Conservation (phyloP, 2,888 invertebrate species). For the Drosophila neoperkinsi region DNA sequence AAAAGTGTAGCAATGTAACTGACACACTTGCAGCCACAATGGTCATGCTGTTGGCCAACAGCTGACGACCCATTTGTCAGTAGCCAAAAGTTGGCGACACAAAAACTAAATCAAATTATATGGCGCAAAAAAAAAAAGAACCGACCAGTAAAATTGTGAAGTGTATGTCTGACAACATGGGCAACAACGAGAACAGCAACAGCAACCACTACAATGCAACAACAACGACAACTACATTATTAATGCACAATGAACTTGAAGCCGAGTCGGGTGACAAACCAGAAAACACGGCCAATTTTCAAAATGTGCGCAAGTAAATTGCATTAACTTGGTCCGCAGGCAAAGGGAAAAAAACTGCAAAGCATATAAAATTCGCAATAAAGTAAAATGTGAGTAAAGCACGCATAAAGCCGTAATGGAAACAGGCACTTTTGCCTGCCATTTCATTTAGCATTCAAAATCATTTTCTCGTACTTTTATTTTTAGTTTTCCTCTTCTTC, state of each 20-base stretch:
- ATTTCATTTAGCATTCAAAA: conserved; percentile 67
- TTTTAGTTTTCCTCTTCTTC: conserved; percentile 17
- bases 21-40: conserved; percentile 50
- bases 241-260: conserved; percentile 76
- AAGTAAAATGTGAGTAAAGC: conserved; percentile 15
- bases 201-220: conserved; percentile 25
- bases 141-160: conserved; percentile 3
- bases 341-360: conserved; percentile 2
- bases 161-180: conserved; percentile 16
- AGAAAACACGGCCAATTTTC: conserved; percentile 63
- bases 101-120: conserved; percentile 58
- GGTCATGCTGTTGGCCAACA: conserved; percentile 49
- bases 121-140: conserved; percentile 8
- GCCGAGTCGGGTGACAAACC: conserved; percentile 62
- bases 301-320: conserved; percentile 63
- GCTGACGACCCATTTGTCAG: conserved; percentile 27
- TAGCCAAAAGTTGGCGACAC: conserved; percentile 27
- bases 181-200: conserved; percentile 9
- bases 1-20: conserved; percentile 39
- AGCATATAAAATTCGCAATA: conserved; percentile 29
- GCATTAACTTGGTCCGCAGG: conserved; percentile 47
- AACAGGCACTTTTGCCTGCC: conserved; percentile 44
- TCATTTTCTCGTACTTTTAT: conserved; percentile 34
- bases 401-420: conserved; percentile 43
- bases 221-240: conserved; percentile 75